A percentile compares a stretch with the other conserved stretches of the same genome.
Evolutionary conservation across 2,888 invertebrate genomes (phyloP).

Genomic region (Plutella xylostella): DNA sequence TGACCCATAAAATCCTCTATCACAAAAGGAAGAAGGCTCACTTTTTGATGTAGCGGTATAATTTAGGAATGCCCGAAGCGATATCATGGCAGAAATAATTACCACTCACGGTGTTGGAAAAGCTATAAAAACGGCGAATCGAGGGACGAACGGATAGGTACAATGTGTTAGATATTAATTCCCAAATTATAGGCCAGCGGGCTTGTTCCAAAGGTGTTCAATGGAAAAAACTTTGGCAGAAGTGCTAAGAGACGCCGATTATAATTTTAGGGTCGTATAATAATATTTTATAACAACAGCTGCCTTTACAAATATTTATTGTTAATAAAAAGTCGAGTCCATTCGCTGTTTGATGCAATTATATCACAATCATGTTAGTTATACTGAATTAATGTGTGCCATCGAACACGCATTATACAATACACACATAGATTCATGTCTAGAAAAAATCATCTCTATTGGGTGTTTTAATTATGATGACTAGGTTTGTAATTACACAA

Average conservation of each 20-base stretch:
- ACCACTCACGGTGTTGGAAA: constrained; percentile 53
- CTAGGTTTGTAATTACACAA: too few relatives aligned
- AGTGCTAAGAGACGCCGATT: constrained; percentile 60
- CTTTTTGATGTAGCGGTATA: too few relatives aligned
- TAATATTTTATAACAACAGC: constrained; percentile 50
- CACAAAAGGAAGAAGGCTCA: too few relatives aligned
- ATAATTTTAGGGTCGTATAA: constrained; percentile 55
- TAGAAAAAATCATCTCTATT: too few relatives aligned
- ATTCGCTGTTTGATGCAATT: too few relatives aligned
- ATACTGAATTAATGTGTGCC: too few relatives aligned
- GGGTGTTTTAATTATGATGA: too few relatives aligned
- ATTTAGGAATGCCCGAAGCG: constrained; percentile 34
- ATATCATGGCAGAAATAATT: constrained; percentile 46
- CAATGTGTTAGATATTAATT: constrained; percentile 69
- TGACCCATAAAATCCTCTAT: too few relatives aligned
- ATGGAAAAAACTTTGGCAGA: constrained; percentile 54
- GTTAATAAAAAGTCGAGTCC: too few relatives aligned
- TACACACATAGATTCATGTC: too few relatives aligned
- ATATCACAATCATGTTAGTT: too few relatives aligned
- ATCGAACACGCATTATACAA: too few relatives aligned
- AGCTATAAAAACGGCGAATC: constrained; percentile 57
- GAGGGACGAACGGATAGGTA: constrained; percentile 54
- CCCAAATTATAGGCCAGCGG: constrained; percentile 56
- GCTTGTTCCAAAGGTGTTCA: constrained; percentile 49
- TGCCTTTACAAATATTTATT: constrained; percentile 66